phyloP scores from a whole-genome alignment of 2,888 invertebrate genomes.

The Ichneumon xanthorius region DNA sequence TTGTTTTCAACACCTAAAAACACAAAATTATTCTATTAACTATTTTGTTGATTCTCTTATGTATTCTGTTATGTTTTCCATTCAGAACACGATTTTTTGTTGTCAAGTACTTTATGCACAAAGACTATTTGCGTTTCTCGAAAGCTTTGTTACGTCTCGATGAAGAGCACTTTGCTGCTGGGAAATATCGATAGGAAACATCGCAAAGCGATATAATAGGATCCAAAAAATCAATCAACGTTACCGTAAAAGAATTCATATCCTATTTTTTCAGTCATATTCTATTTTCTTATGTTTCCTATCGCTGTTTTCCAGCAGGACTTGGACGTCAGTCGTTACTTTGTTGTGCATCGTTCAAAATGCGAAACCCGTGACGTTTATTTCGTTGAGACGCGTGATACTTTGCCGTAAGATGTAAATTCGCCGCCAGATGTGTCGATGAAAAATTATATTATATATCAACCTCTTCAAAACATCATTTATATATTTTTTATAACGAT shows the following conservation, averaged over 20 bases:
- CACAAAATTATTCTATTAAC: neutral
- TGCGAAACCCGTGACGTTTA: neutral
- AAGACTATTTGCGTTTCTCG: neutral
- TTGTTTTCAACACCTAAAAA: slow-evolving; percentile 2
- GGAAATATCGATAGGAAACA: too few relatives aligned
- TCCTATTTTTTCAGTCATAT: neutral
- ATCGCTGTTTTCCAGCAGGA: neutral
- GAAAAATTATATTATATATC: slow-evolving; percentile 22
- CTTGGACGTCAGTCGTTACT: neutral
- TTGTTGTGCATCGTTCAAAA: neutral
- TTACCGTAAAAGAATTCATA: neutral
- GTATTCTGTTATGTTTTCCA: too few relatives aligned
- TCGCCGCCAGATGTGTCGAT: neutral
- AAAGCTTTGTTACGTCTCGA: neutral
- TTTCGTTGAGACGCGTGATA: slow-evolving; percentile 39
- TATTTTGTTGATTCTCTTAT: neutral
- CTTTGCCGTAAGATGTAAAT: slow-evolving; percentile 28
- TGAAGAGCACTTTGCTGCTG: too few relatives aligned
- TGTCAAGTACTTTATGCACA: slow-evolving; percentile 29
- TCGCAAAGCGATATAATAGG: neutral
- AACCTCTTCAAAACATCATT: slow-evolving; percentile 10
- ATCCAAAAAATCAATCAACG: neutral
- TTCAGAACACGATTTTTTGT: neutral
- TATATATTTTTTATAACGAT: slow-evolving; percentile 65
- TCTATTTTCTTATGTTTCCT: neutral